Conservation (phyloP, 2,888 invertebrate species). For the Rhopalosiphum nymphaeae region DNA sequence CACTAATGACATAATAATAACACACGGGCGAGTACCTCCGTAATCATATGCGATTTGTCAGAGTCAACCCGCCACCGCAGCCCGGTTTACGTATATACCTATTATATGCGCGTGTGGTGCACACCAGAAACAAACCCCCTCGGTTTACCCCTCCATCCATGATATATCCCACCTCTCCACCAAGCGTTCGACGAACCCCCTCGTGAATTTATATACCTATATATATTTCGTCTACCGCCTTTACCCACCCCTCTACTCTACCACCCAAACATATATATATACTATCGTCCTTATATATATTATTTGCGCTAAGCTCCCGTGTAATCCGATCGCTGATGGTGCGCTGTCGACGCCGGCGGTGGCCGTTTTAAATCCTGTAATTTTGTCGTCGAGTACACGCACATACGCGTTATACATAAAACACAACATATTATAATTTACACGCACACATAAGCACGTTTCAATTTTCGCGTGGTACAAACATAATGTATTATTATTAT, state of each 20-base stretch:
- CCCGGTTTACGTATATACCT: constrained; percentile 26
- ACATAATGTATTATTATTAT: neutral
- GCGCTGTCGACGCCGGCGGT: constrained; percentile 46
- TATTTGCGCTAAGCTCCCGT: constrained; percentile 53
- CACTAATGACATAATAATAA: constrained; percentile 69
- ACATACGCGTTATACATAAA: constrained; percentile 15
- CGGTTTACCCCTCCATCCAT: constrained; percentile 37
- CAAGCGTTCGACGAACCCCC: constrained; percentile 33
- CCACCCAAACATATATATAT: neutral
- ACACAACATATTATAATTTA: neutral
- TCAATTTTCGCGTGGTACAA: neutral
- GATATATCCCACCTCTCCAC: neutral
- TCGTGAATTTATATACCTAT: constrained; percentile 9
- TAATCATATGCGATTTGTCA: constrained; percentile 68
- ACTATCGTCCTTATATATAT: constrained; percentile 9
- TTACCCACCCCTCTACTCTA: neutral
- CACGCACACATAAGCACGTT: neutral
- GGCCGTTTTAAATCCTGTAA: constrained; percentile 58
- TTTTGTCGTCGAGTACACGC: constrained; percentile 56
- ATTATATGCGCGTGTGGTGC: constrained; percentile 25
- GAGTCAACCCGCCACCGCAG: constrained; percentile 66
- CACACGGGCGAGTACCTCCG: constrained; percentile 67
- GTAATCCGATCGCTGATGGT: constrained; percentile 59
- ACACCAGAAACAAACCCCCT: constrained; percentile 60
- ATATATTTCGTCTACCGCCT: constrained; percentile 53